Conservation (phyloP, 2,888 invertebrate species). For the Patella depressa region DNA sequence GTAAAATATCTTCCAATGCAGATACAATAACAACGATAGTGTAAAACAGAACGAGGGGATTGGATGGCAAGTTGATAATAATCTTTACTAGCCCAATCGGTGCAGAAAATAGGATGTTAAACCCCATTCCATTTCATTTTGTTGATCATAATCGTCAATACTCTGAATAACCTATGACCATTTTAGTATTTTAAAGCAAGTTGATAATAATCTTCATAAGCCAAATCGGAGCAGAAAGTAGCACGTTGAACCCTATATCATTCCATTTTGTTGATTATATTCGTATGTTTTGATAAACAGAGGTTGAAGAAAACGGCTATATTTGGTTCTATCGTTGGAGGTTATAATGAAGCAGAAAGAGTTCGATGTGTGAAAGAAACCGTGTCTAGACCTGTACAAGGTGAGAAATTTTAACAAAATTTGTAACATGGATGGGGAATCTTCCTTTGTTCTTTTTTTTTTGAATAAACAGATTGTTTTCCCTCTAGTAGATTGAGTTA, state of each 20-base stretch:
- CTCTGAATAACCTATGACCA: background rate
- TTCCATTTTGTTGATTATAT: background rate
- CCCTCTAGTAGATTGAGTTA: too few species aligned
- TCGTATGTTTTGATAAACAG: conserved; percentile 50
- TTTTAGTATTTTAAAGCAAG: background rate
- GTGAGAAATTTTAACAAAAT: conserved; percentile 66
- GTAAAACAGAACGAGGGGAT: too few species aligned
- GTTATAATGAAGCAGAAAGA: conserved; percentile 79
- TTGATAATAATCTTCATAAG: background rate
- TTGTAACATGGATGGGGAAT: too few species aligned
- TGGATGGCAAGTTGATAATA: background rate
- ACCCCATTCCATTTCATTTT: too few species aligned
- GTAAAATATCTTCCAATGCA: too few species aligned
- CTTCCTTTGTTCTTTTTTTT: too few species aligned
- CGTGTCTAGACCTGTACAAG: conserved; percentile 73
- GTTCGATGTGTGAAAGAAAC: conserved; percentile 78
- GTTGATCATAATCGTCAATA: too few species aligned
- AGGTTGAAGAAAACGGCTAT: conserved; percentile 74
- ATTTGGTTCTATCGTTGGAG: conserved; percentile 83
- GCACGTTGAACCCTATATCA: background rate
- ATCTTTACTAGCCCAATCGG: too few species aligned
- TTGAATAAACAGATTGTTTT: background rate
- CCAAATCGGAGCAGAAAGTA: background rate
- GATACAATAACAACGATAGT: too few species aligned
- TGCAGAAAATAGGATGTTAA: background rate